phyloP scores from a whole-genome alignment of 2,797 vertebrate species.

The Onychomys torridus region DNA sequence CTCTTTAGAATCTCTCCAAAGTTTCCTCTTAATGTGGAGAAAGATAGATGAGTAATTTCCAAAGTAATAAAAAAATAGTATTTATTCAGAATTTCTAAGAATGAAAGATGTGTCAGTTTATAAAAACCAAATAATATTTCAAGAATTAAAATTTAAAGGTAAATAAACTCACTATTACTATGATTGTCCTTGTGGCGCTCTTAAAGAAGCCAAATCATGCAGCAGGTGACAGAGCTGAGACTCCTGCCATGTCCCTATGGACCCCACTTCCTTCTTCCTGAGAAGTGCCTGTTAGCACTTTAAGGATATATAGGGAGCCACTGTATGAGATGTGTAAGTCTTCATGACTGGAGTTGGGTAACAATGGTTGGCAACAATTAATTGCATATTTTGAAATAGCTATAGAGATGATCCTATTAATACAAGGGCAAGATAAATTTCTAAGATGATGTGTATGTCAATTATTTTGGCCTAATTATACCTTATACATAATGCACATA shows the following conservation, averaged over 20 bases:
- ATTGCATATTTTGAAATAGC: not conserved
- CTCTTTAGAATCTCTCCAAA: not conserved
- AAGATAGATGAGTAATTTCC: not conserved
- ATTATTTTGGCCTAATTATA: not conserved
- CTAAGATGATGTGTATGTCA: not conserved
- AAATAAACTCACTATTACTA: not conserved
- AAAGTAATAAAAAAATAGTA: not conserved
- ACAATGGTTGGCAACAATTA: not conserved
- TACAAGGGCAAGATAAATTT: not conserved
- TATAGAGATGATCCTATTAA: not conserved
- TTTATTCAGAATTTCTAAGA: constrained; percentile 21
- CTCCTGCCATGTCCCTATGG: not conserved
- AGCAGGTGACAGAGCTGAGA: not conserved
- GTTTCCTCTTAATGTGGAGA: not conserved
- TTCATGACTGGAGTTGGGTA: not conserved
- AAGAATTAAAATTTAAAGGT: not conserved
- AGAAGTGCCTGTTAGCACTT: not conserved
- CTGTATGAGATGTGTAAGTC: not conserved
- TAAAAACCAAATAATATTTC: not conserved
- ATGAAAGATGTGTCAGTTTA: constrained; percentile 17
- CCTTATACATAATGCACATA: not conserved
- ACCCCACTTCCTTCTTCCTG: not conserved
- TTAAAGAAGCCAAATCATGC: not conserved
- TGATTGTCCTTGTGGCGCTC: not conserved
- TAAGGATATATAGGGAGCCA: not conserved